phyloP scores from a whole-genome alignment of 2,888 invertebrate species.

The Andrena chrysosceles region DNA sequence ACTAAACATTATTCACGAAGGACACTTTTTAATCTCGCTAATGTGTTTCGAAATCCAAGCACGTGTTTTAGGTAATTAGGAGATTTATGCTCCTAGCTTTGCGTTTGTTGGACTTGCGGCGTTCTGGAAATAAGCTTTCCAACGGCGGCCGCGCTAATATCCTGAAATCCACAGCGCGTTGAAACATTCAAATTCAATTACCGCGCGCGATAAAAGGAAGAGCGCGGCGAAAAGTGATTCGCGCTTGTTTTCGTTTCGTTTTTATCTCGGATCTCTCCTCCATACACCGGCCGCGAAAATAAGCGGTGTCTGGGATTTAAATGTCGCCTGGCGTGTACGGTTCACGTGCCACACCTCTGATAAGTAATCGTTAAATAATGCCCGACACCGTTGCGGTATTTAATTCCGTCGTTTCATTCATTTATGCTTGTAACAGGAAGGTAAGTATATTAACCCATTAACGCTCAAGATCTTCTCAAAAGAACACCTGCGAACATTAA shows the following conservation, averaged over 20 bases:
- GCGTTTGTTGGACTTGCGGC: not conserved
- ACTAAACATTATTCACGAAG: not conserved
- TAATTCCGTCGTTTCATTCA: not conserved
- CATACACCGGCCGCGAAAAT: conserved; percentile 20
- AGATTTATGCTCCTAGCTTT: not conserved
- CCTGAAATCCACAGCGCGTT: conserved; percentile 6
- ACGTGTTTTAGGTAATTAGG: not conserved
- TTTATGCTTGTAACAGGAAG: no score
- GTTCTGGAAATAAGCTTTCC: not conserved
- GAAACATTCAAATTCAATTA: conserved; percentile 26
- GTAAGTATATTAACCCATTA: no score
- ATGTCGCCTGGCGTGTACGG: conserved; percentile 23
- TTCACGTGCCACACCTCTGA: conserved; percentile 28
- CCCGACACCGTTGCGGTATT: not conserved
- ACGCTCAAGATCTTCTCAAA: not conserved
- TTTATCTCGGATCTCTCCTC: conserved; percentile 31
- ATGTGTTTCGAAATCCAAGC: not conserved
- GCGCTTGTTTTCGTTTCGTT: conserved; percentile 11
- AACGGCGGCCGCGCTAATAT: not conserved
- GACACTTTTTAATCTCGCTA: conserved; percentile 3
- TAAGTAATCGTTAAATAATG: conserved; percentile 26
- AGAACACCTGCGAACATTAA: no score
- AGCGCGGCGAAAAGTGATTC: not conserved
- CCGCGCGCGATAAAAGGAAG: not conserved
- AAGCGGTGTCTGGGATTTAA: conserved; percentile 36